Conservation (phyloP, 2,888 invertebrate species). For the Gisinianus flammeolus region DNA sequence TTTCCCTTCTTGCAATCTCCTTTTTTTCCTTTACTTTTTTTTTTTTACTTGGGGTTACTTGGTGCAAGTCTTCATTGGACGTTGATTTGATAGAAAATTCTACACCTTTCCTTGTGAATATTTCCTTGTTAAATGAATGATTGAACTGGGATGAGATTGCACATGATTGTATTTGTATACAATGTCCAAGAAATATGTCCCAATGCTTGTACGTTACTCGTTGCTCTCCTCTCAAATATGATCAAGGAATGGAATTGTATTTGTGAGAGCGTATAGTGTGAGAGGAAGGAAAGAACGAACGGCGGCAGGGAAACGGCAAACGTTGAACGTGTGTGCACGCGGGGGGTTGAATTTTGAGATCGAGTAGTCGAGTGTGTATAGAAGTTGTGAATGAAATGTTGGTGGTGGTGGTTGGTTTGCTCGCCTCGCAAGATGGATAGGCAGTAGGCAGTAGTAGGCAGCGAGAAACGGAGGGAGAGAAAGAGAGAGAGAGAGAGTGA, state of each 20-base stretch:
- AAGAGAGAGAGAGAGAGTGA: conserved; percentile 23
- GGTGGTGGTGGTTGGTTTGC: conserved; percentile 19
- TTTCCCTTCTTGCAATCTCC: background rate
- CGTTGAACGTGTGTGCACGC: background rate
- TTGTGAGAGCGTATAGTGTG: no score
- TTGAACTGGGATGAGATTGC: no score
- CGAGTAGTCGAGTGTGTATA: no score
- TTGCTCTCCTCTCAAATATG: no score
- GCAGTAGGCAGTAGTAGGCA: conserved; percentile 12
- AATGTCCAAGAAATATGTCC: no score
- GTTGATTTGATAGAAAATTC: background rate
- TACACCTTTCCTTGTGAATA: background rate
- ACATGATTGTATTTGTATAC: no score
- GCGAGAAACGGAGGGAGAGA: conserved; percentile 27
- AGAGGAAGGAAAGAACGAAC: no score
- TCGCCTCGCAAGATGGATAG: background rate
- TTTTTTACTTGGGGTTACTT: background rate
- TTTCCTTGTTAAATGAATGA: no score
- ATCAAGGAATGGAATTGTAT: no score
- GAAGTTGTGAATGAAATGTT: background rate
- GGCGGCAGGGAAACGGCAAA: background rate
- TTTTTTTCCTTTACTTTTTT: background rate
- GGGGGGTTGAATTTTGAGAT: conserved; percentile 6
- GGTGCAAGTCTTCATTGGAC: background rate
- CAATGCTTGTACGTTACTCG: no score